Evolutionary conservation across 2,797 vertebrate genomes (phyloP).

Genomic region (Pangasius larnaudii): DNA sequence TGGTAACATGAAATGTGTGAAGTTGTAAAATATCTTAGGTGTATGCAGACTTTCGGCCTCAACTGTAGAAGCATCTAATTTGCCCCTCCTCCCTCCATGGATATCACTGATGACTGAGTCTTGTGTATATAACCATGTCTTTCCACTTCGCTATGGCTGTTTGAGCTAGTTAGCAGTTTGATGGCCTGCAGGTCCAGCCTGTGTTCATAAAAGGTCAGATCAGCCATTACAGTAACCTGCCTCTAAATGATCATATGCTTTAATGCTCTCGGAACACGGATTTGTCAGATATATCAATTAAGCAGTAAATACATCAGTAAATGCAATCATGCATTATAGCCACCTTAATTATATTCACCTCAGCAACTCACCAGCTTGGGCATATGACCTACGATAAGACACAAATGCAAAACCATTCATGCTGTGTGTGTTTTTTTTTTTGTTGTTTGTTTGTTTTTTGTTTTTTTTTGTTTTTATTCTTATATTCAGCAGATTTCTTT

Average conservation of each 20-base stretch:
- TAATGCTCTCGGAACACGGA: slow-evolving; percentile 63
- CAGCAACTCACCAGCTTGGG: slow-evolving; percentile 47
- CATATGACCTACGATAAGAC: slow-evolving; percentile 52
- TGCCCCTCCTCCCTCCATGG: slow-evolving; percentile 14
- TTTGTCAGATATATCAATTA: slow-evolving; percentile 62
- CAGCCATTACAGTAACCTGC: slow-evolving; percentile 72
- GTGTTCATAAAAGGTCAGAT: slow-evolving; percentile 74
- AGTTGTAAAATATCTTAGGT: background rate
- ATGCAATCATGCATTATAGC: slow-evolving; percentile 59
- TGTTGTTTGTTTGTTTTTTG: background rate
- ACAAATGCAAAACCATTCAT: slow-evolving; percentile 29
- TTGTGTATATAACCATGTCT: slow-evolving; percentile 48
- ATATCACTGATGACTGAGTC: slow-evolving; percentile 31
- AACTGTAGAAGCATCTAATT: background rate
- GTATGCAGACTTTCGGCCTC: background rate
- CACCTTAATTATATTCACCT: slow-evolving; percentile 55
- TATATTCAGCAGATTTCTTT: slow-evolving; percentile 37
- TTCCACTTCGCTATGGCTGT: slow-evolving; percentile 52
- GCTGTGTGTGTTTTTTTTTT: background rate
- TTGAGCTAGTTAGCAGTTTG: slow-evolving; percentile 56
- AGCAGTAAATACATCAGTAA: slow-evolving; percentile 64
- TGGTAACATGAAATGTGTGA: background rate
- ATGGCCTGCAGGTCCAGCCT: slow-evolving; percentile 64
- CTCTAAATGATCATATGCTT: slow-evolving; percentile 65
- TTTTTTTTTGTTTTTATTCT: background rate